A percentile compares a stretch with the other conserved stretches of the same genome.
These are phyloP conservation scores for Aegotheles bennettii DNA, from an alignment of 2,113 vertebrate species.

Conservation along the genomic window DNA sequence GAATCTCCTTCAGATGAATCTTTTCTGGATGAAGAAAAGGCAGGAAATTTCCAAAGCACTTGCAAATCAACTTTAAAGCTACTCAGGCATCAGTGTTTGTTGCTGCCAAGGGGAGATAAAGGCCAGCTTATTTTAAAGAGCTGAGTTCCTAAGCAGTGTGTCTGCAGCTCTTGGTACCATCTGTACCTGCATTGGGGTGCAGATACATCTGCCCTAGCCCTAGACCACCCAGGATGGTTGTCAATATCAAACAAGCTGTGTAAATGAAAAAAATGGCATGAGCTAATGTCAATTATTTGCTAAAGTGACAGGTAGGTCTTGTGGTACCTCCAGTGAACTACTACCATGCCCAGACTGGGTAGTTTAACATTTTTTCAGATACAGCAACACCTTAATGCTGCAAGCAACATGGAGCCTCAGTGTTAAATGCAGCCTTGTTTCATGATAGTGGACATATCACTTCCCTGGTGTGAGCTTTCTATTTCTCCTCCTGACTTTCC, in stretches of 20 bases:
- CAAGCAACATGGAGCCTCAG: fast-evolving
- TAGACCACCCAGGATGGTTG: too few species aligned
- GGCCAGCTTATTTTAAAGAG: background rate
- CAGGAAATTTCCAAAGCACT: background rate
- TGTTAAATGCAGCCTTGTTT: background rate
- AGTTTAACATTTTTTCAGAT: background rate
- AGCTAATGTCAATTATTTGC: background rate
- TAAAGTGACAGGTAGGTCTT: background rate
- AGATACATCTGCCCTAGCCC: background rate
- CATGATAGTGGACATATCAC: background rate
- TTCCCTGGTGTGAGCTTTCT: background rate
- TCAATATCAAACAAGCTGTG: background rate
- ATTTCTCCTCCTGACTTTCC: background rate
- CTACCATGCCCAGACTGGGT: background rate
- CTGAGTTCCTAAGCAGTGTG: background rate
- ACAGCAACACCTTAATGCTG: background rate
- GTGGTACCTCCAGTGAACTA: background rate
- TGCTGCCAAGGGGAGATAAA: background rate
- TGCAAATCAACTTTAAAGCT: background rate
- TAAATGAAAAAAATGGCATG: background rate
- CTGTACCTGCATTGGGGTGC: background rate
- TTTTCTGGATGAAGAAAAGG: background rate
- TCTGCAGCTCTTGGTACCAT: background rate
- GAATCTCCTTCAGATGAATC: background rate
- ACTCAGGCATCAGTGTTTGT: background rate